phyloP scores from a whole-genome alignment of 2,888 invertebrate species.

The Coleophora deauratella region DNA sequence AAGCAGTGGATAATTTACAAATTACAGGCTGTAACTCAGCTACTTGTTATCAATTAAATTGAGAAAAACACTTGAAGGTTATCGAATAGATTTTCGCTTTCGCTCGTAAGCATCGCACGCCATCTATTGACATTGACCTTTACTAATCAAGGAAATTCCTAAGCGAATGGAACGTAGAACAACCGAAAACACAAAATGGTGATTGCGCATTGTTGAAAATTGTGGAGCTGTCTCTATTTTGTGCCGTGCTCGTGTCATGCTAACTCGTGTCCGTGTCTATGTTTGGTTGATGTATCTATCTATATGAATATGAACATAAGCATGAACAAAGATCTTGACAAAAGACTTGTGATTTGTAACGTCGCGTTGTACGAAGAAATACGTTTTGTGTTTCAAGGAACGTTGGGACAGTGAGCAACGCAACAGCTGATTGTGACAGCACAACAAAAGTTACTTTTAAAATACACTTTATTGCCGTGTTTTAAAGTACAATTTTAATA shows the following conservation, averaged over 20 bases:
- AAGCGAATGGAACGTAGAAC: too few relatives aligned
- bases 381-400: neutral
- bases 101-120: constrained; percentile 24
- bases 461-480: neutral
- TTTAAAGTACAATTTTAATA: neutral
- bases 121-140: constrained; percentile 43
- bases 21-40: constrained; percentile 23
- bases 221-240: too few relatives aligned
- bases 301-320: too few relatives aligned
- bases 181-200: too few relatives aligned
- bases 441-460: neutral
- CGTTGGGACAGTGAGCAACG: neutral
- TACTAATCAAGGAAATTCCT: constrained; percentile 6
- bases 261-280: too few relatives aligned
- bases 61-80: constrained; percentile 72
- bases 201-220: too few relatives aligned
- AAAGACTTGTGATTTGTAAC: too few relatives aligned
- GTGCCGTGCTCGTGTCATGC: too few relatives aligned
- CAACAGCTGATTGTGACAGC: constrained; percentile 2
- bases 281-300: too few relatives aligned
- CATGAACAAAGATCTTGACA: too few relatives aligned
- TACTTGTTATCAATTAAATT: constrained; percentile 61
- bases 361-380: too few relatives aligned
- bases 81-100: constrained; percentile 52
- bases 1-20: constrained; percentile 21